These are phyloP conservation scores for Willowsia nigromaculata DNA, from an alignment of 2,888 invertebrate genomes.

Conservation along the genomic window DNA sequence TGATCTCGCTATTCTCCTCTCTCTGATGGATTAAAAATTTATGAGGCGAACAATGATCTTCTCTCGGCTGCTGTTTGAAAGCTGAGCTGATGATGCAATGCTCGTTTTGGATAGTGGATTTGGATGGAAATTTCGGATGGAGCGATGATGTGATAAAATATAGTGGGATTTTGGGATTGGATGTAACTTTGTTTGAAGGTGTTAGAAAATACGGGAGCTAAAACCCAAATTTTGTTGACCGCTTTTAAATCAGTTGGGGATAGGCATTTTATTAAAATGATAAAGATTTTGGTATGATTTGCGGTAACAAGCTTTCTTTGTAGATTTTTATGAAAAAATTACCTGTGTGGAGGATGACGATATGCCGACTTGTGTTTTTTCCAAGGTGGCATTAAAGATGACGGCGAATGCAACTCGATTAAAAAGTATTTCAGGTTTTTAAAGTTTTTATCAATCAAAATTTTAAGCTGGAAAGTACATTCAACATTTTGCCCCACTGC, in stretches of 20 bases:
- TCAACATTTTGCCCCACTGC: neutral
- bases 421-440: neutral
- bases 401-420: neutral
- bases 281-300: neutral
- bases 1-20: neutral
- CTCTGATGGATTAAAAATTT: conserved; percentile 27
- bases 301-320: conserved; percentile 29
- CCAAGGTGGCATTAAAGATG: neutral
- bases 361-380: too few species aligned
- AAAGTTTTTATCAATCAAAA: neutral
- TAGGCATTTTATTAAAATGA: neutral
- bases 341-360: neutral
- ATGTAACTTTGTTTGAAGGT: too few species aligned
- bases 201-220: conserved; percentile 48
- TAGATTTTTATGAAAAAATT: neutral
- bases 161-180: too few species aligned
- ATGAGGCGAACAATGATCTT: conserved; percentile 20
- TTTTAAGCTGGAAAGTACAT: neutral
- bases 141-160: neutral
- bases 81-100: neutral
- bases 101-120: too few species aligned
- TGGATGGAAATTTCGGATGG: neutral
- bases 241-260: neutral
- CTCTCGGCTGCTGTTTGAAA: neutral
- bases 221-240: neutral